phyloP scores from a whole-genome alignment of 2,888 invertebrate species.

The Stegophylla sp. region DNA sequence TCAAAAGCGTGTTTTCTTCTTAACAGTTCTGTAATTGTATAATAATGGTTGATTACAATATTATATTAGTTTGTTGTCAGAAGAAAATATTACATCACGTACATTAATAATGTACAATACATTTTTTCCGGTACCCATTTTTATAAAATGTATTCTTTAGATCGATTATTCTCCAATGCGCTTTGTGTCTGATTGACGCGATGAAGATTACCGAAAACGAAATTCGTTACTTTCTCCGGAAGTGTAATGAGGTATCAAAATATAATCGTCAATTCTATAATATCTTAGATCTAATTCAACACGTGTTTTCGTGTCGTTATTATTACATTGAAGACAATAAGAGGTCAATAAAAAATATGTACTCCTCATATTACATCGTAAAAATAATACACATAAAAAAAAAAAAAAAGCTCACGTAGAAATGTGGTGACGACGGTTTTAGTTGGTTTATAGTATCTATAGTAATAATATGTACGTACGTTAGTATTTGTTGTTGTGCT shows the following conservation, averaged over 20 bases:
- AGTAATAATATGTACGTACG: neutral
- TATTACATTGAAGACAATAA: neutral
- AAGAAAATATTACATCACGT: neutral
- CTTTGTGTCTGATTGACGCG: neutral
- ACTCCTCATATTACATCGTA: neutral
- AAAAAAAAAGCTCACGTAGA: conserved; percentile 8
- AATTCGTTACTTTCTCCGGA: conserved; percentile 29
- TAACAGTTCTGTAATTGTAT: no score
- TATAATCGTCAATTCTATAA: conserved; percentile 7
- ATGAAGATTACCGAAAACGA: conserved; percentile 2
- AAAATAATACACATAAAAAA: neutral
- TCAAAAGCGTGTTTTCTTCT: no score
- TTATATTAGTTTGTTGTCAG: no score
- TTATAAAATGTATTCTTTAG: neutral
- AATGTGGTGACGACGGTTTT: conserved; percentile 10
- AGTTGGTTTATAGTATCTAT: neutral
- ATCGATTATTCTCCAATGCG: conserved; percentile 2
- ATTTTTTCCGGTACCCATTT: no score
- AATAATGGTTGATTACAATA: no score
- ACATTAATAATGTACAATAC: neutral
- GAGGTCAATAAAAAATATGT: neutral
- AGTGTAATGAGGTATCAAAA: conserved; percentile 13
- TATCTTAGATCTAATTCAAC: neutral
- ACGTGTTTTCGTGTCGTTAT: conserved; percentile 2
- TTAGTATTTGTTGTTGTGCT: neutral